phyloP scores from a whole-genome alignment of 2,797 vertebrate species.

The Cuculus canorus region DNA sequence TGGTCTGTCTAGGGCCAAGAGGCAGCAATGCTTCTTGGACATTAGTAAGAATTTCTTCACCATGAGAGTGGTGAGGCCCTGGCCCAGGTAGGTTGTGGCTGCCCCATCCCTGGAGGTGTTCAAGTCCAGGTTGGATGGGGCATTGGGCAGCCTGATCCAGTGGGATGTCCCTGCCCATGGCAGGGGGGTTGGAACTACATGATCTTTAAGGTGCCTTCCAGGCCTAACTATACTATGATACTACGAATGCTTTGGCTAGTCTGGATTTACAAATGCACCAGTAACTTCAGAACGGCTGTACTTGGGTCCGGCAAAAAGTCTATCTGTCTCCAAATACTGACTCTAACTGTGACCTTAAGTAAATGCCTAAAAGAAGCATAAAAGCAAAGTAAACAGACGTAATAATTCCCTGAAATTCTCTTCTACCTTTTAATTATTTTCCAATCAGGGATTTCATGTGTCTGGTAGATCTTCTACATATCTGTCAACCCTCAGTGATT shows the following conservation, averaged over 20 bases:
- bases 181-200: too few relatives aligned
- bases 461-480: neutral
- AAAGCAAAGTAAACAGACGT: neutral
- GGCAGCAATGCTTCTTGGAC: neutral
- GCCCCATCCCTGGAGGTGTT: too few relatives aligned
- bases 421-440: neutral
- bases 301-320: neutral
- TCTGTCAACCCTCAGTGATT: neutral
- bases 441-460: neutral
- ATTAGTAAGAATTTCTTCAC: too few relatives aligned
- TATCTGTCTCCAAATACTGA: neutral
- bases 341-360: neutral
- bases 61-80: too few relatives aligned
- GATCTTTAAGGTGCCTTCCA: too few relatives aligned
- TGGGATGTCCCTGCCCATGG: too few relatives aligned
- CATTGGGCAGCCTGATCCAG: too few relatives aligned
- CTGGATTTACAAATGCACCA: neutral
- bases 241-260: neutral
- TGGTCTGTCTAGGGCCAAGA: neutral
- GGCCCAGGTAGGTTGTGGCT: too few relatives aligned
- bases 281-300: neutral
- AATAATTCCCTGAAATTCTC: neutral
- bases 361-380: neutral
- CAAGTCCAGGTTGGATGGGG: too few relatives aligned
- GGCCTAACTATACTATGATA: too few relatives aligned